Percentiles rank a stretch among this genome's conserved stretches.
phyloP scores from a whole-genome alignment of 1,140 invertebrate genomes.

The Hylaeus anthracinus region DNA sequence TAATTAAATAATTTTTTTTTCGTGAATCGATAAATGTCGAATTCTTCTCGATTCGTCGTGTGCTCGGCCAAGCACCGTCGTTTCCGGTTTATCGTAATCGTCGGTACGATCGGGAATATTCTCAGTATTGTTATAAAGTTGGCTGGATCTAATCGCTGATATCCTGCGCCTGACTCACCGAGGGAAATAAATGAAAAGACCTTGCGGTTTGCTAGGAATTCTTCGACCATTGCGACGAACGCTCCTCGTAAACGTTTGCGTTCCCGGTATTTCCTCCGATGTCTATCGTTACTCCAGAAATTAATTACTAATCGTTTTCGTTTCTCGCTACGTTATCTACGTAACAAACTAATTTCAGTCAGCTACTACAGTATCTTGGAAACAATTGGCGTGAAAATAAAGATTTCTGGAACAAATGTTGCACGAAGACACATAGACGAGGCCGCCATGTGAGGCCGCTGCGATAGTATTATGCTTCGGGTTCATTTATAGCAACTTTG shows the following conservation, averaged over 20 bases:
- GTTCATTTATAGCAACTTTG: too few relatives aligned
- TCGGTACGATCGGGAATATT: conserved; percentile 66
- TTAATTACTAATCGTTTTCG: background rate
- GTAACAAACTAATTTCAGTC: background rate
- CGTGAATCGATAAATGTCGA: conserved; percentile 14
- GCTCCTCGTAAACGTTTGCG: conserved; percentile 14
- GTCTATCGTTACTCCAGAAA: background rate
- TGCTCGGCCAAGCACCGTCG: background rate
- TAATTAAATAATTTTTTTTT: background rate
- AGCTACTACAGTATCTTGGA: background rate
- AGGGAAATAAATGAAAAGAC: conserved; percentile 56
- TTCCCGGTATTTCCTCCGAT: background rate
- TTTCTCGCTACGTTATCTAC: background rate
- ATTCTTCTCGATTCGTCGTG: conserved; percentile 7
- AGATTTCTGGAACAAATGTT: too few relatives aligned
- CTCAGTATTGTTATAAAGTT: conserved; percentile 77
- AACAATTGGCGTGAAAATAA: background rate
- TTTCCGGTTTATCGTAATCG: conserved; percentile 35
- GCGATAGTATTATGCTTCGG: too few relatives aligned
- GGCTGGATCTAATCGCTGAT: conserved; percentile 75
- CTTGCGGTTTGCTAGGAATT: conserved; percentile 52
- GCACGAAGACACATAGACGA: too few relatives aligned
- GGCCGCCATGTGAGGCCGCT: too few relatives aligned
- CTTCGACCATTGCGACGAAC: conserved; percentile 33
- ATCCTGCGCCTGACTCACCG: conserved; percentile 72